phyloP scores from a whole-genome alignment of 2,797 vertebrate species.

The Aeoliscus strigatus region DNA sequence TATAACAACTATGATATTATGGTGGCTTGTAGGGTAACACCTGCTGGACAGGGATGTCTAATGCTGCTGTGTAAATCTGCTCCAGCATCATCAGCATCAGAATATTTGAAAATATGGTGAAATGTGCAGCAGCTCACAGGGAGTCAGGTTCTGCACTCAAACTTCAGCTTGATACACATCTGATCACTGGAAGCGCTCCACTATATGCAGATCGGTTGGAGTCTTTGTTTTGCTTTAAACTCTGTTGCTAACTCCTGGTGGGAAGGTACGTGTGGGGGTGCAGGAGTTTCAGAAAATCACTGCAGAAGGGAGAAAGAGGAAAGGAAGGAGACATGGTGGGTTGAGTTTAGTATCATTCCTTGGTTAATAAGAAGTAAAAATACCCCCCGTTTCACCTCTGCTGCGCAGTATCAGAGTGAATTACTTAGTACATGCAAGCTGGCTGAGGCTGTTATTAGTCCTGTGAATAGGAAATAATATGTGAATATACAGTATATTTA shows the following conservation, averaged over 20 bases:
- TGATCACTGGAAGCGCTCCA: constrained; percentile 18
- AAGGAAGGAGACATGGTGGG: constrained; percentile 11
- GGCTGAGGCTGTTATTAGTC: constrained; percentile 45
- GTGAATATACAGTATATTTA: too few species aligned
- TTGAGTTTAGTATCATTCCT: constrained; percentile 16
- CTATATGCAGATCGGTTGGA: constrained; percentile 44
- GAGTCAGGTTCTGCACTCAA: constrained; percentile 53
- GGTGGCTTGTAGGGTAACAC: constrained; percentile 36
- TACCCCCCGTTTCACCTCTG: constrained; percentile 13
- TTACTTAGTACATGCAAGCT: constrained; percentile 21
- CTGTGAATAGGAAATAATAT: constrained; percentile 10
- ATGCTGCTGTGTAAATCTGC: constrained; percentile 36
- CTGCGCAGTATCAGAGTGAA: constrained; percentile 28
- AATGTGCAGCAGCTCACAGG: constrained; percentile 41
- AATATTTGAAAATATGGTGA: too few species aligned
- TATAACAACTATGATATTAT: neutral
- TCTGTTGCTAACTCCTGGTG: constrained; percentile 56
- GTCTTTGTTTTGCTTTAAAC: constrained; percentile 61
- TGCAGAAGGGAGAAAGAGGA: constrained; percentile 7
- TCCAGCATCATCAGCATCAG: too few species aligned
- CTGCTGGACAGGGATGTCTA: constrained; percentile 34
- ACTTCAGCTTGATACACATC: constrained; percentile 44
- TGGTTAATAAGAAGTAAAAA: constrained; percentile 21
- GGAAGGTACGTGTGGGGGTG: constrained; percentile 22
- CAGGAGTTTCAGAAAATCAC: constrained; percentile 1